Evolutionary conservation across 2,797 vertebrate species (phyloP), one percentile per base, ranked within the genome.

Genomic region (Pangasius djambal): DNA sequence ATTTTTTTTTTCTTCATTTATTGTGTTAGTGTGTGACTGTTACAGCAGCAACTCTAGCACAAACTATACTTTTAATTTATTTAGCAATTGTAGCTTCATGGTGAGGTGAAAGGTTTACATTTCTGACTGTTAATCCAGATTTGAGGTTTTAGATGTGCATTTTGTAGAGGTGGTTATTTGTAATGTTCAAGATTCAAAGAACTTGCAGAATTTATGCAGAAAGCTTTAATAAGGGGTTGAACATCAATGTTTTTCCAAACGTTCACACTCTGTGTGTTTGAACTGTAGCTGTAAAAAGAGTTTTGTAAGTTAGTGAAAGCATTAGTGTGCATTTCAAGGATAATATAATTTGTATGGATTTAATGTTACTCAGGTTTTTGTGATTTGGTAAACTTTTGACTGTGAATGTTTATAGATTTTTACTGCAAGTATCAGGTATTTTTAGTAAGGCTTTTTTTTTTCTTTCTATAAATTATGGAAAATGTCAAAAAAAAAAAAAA

Each of bases 311-410:
- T 28, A 61, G 57, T 83, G 55, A 40, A 48, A 28, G 34, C 5
- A 1, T 40, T 61, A 16, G 59, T 63, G 37, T 40, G 22, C 22
- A 40, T 44, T 83, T 28, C 18, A 28, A 25, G 10, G 20, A 20
- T 65, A 3, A 48, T 9, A 2, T 50, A 0, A 67, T 6, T 50
- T 69, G n/a, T 63, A 20, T 69, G 79, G 59, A 40, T 69, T 67
- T 84, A 50, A 67, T 69, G 44, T 22, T 65, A 20, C 44, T 84
- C 82, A 67, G 63, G 61, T 31, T 84, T 50, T 69, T 84, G 12
- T 69, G 44, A 22, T 12, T 52, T 18, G n/a, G 61, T n/a, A 22
- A 31, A 31, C 40, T 84, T 22, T 22, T 52, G 59, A 84, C 28
- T 65, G 12, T 78, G 83, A 69, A 52, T 84, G 63, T 84, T 61